These are phyloP conservation scores for Leuciscus idus DNA, from an alignment of 2,113 vertebrate genomes.

Conservation along the genomic window DNA sequence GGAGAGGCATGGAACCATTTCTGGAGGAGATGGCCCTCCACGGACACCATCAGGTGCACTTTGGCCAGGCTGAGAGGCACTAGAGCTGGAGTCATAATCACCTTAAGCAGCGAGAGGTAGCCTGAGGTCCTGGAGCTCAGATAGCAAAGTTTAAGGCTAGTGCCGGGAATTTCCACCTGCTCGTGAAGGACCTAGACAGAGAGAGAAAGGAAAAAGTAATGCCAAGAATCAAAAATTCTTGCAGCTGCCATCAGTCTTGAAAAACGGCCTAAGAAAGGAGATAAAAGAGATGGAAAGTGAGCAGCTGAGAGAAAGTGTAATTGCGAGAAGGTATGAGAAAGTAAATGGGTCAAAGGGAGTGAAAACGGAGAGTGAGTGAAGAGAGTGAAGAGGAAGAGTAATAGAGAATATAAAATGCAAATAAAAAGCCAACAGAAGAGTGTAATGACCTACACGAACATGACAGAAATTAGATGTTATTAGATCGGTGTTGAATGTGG, in stretches of 20 bases:
- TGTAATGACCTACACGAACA: neutral
- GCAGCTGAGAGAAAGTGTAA: neutral
- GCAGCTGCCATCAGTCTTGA: neutral
- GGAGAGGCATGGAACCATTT: conserved; percentile 89
- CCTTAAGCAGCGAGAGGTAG: conserved; percentile 86
- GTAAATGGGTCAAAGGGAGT: neutral
- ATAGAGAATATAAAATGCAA: neutral
- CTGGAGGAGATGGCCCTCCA: conserved; percentile 89
- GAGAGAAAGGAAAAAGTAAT: neutral
- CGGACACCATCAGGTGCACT: conserved; percentile 90
- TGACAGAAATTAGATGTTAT: neutral
- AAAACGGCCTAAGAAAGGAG: neutral
- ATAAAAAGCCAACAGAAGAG: conserved; percentile 4
- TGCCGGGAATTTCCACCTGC: conserved; percentile 86
- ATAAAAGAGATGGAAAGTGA: conserved; percentile 7
- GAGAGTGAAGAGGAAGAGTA: neutral
- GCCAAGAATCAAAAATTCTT: neutral
- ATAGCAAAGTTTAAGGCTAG: conserved; percentile 83
- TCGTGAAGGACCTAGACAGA: conserved; percentile 85
- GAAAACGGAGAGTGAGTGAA: conserved; percentile 3
- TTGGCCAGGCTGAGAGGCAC: conserved; percentile 88
- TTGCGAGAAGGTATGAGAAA: neutral
- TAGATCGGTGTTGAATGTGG: neutral
- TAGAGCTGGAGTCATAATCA: conserved; percentile 85
- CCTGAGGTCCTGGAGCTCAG: conserved; percentile 86